Evolutionary conservation across 1,140 invertebrate species (phyloP), one percentile per base, ranked within the genome.

Genomic region (Acyrthosiphon pisum): DNA sequence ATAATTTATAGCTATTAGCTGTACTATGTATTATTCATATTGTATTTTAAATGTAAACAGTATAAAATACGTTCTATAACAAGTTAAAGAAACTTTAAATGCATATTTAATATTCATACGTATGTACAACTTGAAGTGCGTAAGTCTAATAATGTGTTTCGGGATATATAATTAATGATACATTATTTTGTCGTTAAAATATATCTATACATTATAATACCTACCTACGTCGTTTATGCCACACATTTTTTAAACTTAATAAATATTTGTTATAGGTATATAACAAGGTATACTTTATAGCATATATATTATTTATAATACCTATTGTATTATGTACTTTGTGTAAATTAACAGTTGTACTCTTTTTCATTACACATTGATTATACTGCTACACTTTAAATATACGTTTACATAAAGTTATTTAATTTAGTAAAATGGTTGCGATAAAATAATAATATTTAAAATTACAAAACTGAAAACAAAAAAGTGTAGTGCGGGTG

Each of bases 1-100:
- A 76, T 76, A 76, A 76, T 76, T n/a, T 18, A 76, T n/a, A 76
- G 60, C 60, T n/a, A 76, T n/a, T 76, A 76, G 76, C n/a, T 83
- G 76, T 37, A 76, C 14, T 41, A 53, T 83, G n/a, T n/a, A 76
- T 83, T 83, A 83, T 37, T 83, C 76, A 83, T 35, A 83, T 83
- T 37, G 37, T 37, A 83, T 83, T 76, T 76, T 76, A n/a, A 3
- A 3, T 41, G 2, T 41, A n/a, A 76, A 76, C 60, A 76, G 14
- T 76, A 76, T 1, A 76, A 76, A 76, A 76, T 76, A n/a, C 60
- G 30, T n/a, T n/a, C 23, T 68, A 68, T 68, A 68, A 9, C 2
- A 60, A 83, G 76, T 37, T 83, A 41, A 3, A 37, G 76, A 83
- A 83, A 83, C 76, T 37, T 37, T 20, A 83, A 22, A 22, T 37